Evolutionary conservation across 2,113 vertebrate genomes (phyloP).

Genomic region (Hemibagrus wyckioides): DNA sequence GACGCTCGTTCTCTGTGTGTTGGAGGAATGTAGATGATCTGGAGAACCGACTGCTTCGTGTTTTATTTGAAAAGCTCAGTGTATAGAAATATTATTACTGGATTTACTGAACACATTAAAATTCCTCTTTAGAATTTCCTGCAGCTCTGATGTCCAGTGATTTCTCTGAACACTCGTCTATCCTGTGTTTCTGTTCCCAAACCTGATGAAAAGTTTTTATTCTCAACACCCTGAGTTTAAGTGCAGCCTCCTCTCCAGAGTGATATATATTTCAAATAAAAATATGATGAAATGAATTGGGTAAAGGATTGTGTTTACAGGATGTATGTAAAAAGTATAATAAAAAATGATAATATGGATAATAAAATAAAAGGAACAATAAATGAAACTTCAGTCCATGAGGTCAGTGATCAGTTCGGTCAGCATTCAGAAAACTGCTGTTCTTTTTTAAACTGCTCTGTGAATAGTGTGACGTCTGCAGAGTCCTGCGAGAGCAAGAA

Average conservation of each 20-base stretch:
- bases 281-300: background rate
- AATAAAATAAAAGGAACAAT: background rate
- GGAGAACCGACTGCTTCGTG: background rate
- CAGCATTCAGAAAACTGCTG: background rate
- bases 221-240: background rate
- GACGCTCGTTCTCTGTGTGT: background rate
- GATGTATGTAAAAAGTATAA: background rate
- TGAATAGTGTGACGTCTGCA: background rate
- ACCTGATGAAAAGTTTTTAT: background rate
- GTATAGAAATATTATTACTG: background rate
- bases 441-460: background rate
- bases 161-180: background rate
- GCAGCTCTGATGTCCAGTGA: background rate
- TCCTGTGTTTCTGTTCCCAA: background rate
- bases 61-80: background rate
- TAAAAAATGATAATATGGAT: background rate
- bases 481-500: background rate
- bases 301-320: too few relatives aligned
- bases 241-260: background rate
- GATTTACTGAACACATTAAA: background rate
- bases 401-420: background rate
- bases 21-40: background rate
- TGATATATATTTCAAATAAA: background rate
- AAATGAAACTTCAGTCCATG: background rate
- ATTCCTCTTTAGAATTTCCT: background rate